Base-by-base conservation (phyloP, 2,888 invertebrate species). In the Tenthredo distinguenda region DNA sequence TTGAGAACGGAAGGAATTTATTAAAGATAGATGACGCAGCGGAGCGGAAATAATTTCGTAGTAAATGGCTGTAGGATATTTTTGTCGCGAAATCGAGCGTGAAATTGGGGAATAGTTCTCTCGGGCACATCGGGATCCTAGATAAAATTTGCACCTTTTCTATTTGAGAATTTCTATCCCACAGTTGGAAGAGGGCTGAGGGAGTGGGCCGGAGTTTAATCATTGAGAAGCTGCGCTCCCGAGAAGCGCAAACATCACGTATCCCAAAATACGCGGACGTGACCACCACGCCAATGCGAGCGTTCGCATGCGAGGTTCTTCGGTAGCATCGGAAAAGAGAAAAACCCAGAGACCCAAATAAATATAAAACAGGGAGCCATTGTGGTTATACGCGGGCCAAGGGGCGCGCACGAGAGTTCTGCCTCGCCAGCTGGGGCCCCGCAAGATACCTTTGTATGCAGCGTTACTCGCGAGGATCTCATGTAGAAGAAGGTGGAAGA, bases 201-300 rank as follows among this genome's bases (percentile, higher is more conserved):
- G 79, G 81, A 37, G 37, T 34, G 86, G 85, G 85, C 50, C 55
- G 84, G 86, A 88, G 89, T 91, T 92, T 91, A 92, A 92, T 91
- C 91, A 92, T 91, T 89, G 87, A 89, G 87, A 87, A 88, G 88
- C 90, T 89, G 89, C 88, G 26, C 37, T 89, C 89, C 86, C 84
- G 50, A 86, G 83, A 50, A 86, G 86, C 85, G 88, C 91, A 92
- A 92, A 91, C 90, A 92, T 92, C 92, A 92, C 92, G 92, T 92
- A 90, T 89, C 88, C 87, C 88, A 90, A 91, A 92, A 92, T 90
- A 91, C 90, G 90, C 89, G 90, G 87, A 92, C 93, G 93, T 92
- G 92, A 92, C 91, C 90, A 89, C 90, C 90, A 90, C 90, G 88
- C 89, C 88, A 90, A 91, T 89, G 87, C 72, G 71, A 43, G 72